Evolutionary conservation across 2,888 invertebrate species (phyloP), one percentile per base, ranked within the genome.

Genomic region (Sinohyriopsis cumingii): DNA sequence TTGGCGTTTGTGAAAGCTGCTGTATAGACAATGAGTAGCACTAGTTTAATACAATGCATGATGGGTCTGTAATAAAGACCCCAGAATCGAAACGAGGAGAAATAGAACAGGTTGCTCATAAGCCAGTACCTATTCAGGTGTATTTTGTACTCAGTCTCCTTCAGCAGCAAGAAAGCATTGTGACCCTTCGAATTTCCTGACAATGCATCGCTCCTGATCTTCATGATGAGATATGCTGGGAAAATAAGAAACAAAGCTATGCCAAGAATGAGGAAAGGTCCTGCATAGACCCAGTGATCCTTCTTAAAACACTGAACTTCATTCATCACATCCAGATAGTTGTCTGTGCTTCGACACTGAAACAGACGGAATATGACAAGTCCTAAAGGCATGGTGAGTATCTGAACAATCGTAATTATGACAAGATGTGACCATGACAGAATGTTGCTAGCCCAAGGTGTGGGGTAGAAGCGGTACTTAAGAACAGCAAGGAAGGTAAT

Each of bases 91-190:
- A 86, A 88, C 0, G 88, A 88, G 5, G 87, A 85, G 68, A 88
- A 88, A 9, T 86, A 73, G 75, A 85, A 84, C 71, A 84, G 85
- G 60, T 83, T 79, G 54, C 79, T 81, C 53, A 83, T 77, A 20
- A 85, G 73, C 84, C 86, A 88, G n/a, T 82, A 68, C 65, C 84
- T 75, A 67, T 88, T 86, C 57, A 88, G 73, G 28, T 88, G 87
- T 28, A 86, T 81, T 69, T 86, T 82, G 69, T 87, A 88, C 66
- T 88, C 88, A 20, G 82, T 82, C 77, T 88, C 88, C 68, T 88
- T 87, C 68, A 88, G 73, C 60, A 86, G 82, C n/a, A 89, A 72
- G 71, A 83, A 86, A 9, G 81, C 80, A 60, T 88, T 86, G 63
- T 89, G 87, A 56, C 84, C 81, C 33, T 83, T 74, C 3, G 76